These are phyloP conservation scores for Selenia dentaria DNA, from an alignment of 2,888 invertebrate species.

Conservation along the genomic window DNA sequence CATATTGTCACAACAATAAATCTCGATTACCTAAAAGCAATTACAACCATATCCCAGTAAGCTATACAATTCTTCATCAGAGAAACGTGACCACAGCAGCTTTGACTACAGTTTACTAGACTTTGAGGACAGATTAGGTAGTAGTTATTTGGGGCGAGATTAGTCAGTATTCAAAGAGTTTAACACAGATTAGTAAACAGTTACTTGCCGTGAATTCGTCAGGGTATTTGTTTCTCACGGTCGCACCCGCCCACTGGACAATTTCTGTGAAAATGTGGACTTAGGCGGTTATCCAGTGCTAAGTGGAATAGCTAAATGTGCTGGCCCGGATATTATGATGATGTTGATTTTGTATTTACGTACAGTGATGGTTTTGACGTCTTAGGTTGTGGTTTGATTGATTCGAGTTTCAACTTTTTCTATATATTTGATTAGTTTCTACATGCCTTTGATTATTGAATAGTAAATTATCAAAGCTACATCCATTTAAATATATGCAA, in stretches of 20 bases:
- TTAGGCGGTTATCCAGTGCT: slow-evolving; percentile 28
- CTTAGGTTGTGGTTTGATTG: too few species aligned
- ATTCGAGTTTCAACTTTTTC: too few species aligned
- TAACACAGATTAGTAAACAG: slow-evolving; percentile 10
- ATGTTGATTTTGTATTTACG: slow-evolving; percentile 26
- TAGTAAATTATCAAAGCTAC: too few species aligned
- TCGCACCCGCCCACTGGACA: slow-evolving; percentile 72
- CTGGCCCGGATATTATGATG: slow-evolving; percentile 24
- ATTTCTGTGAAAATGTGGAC: slow-evolving; percentile 30
- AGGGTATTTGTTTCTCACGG: slow-evolving; percentile 78
- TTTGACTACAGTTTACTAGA: slow-evolving; percentile 4
- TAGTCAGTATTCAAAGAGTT: background rate
- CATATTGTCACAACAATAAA: slow-evolving; percentile 35
- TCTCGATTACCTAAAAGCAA: slow-evolving; percentile 14
- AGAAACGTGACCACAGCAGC: slow-evolving; percentile 24
- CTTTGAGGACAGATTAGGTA: background rate
- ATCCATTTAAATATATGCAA: too few species aligned
- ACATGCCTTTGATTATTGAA: too few species aligned
- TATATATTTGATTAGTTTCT: too few species aligned
- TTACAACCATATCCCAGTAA: slow-evolving; percentile 37
- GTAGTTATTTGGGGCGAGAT: background rate
- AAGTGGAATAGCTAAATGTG: slow-evolving; percentile 35
- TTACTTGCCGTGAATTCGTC: slow-evolving; percentile 54
- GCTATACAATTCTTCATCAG: slow-evolving; percentile 18
- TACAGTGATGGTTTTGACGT: background rate